Conservation (phyloP, 2,113 vertebrate genomes). For the Oncorhynchus clarkii region DNA sequence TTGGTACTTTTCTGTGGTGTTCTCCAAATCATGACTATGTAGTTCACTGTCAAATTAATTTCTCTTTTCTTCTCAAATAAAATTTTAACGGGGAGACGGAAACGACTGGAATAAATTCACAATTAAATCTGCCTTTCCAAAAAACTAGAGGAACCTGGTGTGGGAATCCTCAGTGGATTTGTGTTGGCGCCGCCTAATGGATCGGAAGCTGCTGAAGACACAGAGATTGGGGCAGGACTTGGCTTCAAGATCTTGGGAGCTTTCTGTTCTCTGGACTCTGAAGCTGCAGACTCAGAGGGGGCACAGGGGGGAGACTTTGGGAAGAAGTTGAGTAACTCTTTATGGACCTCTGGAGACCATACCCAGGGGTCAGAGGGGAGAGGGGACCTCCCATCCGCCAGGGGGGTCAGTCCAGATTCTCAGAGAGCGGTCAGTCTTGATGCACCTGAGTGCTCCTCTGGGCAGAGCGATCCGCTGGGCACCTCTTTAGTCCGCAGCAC, state of each 20-base stretch:
- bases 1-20: background rate
- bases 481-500: conserved; percentile 59
- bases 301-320: conserved; percentile 18
- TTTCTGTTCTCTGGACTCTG: conserved; percentile 39
- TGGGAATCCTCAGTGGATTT: conserved; percentile 29
- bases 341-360: conserved; percentile 57
- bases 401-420: conserved; percentile 34
- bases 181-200: conserved; percentile 10
- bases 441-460: conserved; percentile 51
- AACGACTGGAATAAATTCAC: conserved; percentile 57
- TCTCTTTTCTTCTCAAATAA: conserved; percentile 5
- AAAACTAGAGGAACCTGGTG: conserved; percentile 47
- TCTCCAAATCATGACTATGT: conserved; percentile 5
- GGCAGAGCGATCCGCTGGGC: conserved; percentile 33
- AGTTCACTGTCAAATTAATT: conserved; percentile 1
- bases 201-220: conserved; percentile 20
- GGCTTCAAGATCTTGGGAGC: conserved; percentile 37
- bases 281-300: background rate
- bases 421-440: conserved; percentile 63
- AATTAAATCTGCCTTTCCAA: conserved; percentile 68
- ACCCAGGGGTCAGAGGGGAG: conserved; percentile 17
- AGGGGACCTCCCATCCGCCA: conserved; percentile 23
- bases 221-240: conserved; percentile 4
- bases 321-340: conserved; percentile 50
- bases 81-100: conserved; percentile 51